Conservation (phyloP, 2,888 invertebrate genomes). For the Apotomis turbidana region DNA sequence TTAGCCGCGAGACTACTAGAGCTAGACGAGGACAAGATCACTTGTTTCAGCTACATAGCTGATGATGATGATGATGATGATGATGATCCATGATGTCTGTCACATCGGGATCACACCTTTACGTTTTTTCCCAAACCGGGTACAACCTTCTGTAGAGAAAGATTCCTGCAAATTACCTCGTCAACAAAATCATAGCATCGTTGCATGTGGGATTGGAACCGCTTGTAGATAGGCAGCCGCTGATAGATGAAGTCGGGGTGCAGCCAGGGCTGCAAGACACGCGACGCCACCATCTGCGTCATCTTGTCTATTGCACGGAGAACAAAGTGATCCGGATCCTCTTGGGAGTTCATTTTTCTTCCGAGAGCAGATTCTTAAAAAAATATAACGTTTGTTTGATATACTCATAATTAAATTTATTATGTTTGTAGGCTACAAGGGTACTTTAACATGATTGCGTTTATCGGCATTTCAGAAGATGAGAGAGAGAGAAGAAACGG, state of each 20-base stretch:
- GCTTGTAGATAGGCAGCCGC: slow-evolving; percentile 2
- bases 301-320: not conserved
- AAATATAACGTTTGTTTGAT: not conserved
- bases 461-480: no score
- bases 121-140: no score
- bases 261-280: not conserved
- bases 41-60: no score
- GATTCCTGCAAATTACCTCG: not conserved
- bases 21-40: no score
- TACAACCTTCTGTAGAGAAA: no score
- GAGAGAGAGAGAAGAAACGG: no score
- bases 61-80: no score
- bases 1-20: no score
- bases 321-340: not conserved
- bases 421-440: no score
- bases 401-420: not conserved
- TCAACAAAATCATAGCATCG: not conserved
- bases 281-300: not conserved
- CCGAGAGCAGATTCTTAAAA: not conserved
- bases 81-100: no score
- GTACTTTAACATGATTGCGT: no score
- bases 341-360: not conserved
- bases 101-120: no score
- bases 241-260: not conserved
- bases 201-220: not conserved